A percentile compares a stretch with the other conserved stretches of the same genome.
phyloP scores from a whole-genome alignment of 2,113 vertebrate species.

The Taxidea taxus region DNA sequence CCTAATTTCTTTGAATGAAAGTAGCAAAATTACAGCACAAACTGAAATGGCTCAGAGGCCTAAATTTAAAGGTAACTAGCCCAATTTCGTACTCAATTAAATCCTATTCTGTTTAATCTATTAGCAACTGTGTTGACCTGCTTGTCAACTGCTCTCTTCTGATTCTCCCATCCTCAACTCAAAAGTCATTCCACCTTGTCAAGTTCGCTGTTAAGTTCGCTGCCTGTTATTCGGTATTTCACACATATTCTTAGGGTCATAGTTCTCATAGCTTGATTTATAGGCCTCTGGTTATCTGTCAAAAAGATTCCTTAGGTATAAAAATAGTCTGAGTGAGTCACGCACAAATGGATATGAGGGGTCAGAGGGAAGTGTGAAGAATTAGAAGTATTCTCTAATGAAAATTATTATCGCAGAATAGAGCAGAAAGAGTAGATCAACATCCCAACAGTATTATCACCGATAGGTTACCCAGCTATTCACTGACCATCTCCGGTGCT shows the following conservation, averaged over 20 bases:
- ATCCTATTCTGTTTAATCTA: slow-evolving; percentile 35
- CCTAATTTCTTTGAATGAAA: slow-evolving; percentile 62
- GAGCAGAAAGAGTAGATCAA: neutral
- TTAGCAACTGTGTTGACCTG: slow-evolving; percentile 12
- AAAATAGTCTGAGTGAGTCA: slow-evolving; percentile 36
- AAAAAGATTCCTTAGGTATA: slow-evolving; percentile 42
- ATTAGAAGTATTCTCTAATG: slow-evolving; percentile 19
- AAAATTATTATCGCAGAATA: neutral
- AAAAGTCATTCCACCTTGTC: slow-evolving; percentile 1
- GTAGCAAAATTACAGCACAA: slow-evolving; percentile 33
- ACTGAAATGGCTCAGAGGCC: slow-evolving; percentile 41
- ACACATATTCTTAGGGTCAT: neutral
- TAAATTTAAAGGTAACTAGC: slow-evolving; percentile 51
- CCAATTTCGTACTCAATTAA: slow-evolving; percentile 49
- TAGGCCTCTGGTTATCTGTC: slow-evolving; percentile 2
- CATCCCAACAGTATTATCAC: neutral
- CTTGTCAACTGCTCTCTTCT: slow-evolving; percentile 46
- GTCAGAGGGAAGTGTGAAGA: neutral
- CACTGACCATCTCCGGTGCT: neutral
- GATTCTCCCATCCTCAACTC: slow-evolving; percentile 14
- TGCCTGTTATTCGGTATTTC: slow-evolving; percentile 27
- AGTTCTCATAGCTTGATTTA: slow-evolving; percentile 34
- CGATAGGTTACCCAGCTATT: neutral
- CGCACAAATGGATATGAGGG: neutral
- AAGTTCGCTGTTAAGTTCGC: slow-evolving; percentile 1